These are phyloP conservation scores for Mormyrus lacerda DNA, from an alignment of 2,113 vertebrate genomes.

Conservation along the genomic window DNA sequence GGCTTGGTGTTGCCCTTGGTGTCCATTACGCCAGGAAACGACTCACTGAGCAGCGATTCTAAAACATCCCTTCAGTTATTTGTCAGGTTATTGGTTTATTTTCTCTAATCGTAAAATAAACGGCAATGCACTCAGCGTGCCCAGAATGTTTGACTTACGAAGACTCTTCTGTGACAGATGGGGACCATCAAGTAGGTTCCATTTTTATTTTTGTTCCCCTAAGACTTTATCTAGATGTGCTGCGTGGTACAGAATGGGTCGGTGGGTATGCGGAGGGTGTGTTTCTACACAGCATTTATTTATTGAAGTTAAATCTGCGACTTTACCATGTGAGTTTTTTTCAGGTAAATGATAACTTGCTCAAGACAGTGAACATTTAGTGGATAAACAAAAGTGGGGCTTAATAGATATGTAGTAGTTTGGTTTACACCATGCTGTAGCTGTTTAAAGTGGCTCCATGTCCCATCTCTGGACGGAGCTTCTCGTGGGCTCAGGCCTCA, in stretches of 20 bases:
- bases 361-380: not conserved
- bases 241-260: slow-evolving; percentile 47
- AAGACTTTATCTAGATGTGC: slow-evolving; percentile 44
- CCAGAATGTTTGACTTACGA: slow-evolving; percentile 66
- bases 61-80: slow-evolving; percentile 71
- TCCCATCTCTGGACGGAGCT: not conserved
- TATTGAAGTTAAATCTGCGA: not conserved
- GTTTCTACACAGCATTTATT: not conserved
- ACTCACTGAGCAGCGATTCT: slow-evolving; percentile 36
- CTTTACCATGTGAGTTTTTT: not conserved
- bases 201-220: slow-evolving; percentile 33
- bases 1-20: not conserved
- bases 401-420: not conserved
- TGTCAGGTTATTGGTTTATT: slow-evolving; percentile 78
- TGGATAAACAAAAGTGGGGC: not conserved
- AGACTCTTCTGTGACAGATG: slow-evolving; percentile 61
- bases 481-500: not conserved
- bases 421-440: not conserved
- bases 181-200: slow-evolving; percentile 37
- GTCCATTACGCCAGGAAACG: not conserved
- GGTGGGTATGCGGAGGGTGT: slow-evolving; percentile 29
- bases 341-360: not conserved
- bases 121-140: slow-evolving; percentile 60
- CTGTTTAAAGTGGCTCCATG: not conserved
- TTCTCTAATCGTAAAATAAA: slow-evolving; percentile 72